These are phyloP conservation scores for Umimayanthus chanpuru DNA, from an alignment of 92 coral and sea anemone species.

Conservation along the genomic window DNA sequence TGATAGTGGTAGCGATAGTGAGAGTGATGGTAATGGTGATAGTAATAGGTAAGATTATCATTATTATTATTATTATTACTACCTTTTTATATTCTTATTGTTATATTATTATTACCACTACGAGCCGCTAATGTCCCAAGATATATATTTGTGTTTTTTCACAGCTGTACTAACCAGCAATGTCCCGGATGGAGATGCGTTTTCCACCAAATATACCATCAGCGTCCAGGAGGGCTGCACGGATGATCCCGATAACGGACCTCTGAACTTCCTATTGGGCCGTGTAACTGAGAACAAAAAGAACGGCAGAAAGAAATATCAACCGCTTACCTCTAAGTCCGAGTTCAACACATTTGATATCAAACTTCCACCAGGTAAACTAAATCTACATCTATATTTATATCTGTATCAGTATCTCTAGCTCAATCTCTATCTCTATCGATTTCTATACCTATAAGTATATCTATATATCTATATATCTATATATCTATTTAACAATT, in stretches of 20 bases:
- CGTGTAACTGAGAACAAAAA: background rate
- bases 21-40: too few species aligned
- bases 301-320: slow-evolving; percentile 7
- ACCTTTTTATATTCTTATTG: background rate
- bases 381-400: too few species aligned
- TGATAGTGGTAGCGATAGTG: background rate
- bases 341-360: slow-evolving; percentile 12
- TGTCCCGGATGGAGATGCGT: slow-evolving; percentile 7
- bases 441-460: too few species aligned
- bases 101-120: background rate
- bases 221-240: background rate
- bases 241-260: slow-evolving; percentile 10
- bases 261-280: background rate
- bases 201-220: slow-evolving; percentile 7
- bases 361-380: slow-evolving; percentile 18
- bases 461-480: too few species aligned
- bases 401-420: too few species aligned
- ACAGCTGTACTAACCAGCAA: background rate
- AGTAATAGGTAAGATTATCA: background rate
- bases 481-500: too few species aligned
- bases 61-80: background rate
- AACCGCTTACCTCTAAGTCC: background rate
- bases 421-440: too few species aligned
- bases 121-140: background rate
- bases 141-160: background rate